Base-by-base conservation (phyloP, 2,797 vertebrate genomes). In the Podarcis siculus region DNA sequence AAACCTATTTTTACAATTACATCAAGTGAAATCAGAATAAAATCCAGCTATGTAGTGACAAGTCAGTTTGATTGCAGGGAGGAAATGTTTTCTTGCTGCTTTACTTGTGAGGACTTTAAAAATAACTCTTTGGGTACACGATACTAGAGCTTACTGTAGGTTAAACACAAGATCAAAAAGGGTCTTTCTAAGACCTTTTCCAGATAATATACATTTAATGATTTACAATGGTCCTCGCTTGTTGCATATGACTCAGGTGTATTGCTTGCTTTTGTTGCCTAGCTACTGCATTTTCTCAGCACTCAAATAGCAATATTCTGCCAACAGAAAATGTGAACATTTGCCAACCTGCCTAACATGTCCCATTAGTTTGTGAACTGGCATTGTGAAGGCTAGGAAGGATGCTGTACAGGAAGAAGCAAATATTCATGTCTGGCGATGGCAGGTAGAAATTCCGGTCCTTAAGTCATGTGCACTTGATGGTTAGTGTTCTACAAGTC, bases 1-100 rank as follows among this genome's bases (percentile, higher is more conserved):
- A 89, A 42, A 91, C 83, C 58, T 86, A 95, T 94, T 89, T 73
- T 17, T 91, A 87, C 64, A 92, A 88, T 93, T 92, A 86, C 67
- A 79, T 86, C 86, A 93, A 87, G 85, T 87, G 64, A 86, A 93
- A 91, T 83, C 17, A 87, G 75, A 79, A 76, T 91, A 91, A 91
- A 89, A 91, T 79, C 73, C 49, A 42, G 76, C 37, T 35, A 21
- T 79, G 77, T 45, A 80, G 85, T 87, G 87, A 93, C 83, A 19
- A 73, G 73, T 69, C 8, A 93, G 0, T 85, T 94, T 61, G 85
- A 78, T 23, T 0, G 0, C 79, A 35, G 4, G 45, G 45, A 3
- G 12, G 0, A 4, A 86, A 42, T 27, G 0, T 89, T 85, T 86
- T 88, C 55, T 23, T 90, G 12, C 10, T 92, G 35, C 10, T 12